A percentile compares a stretch with the other conserved stretches of the same genome.
phyloP scores from a whole-genome alignment of 2,797 vertebrate genomes.

The Loriculus beryllinus region DNA sequence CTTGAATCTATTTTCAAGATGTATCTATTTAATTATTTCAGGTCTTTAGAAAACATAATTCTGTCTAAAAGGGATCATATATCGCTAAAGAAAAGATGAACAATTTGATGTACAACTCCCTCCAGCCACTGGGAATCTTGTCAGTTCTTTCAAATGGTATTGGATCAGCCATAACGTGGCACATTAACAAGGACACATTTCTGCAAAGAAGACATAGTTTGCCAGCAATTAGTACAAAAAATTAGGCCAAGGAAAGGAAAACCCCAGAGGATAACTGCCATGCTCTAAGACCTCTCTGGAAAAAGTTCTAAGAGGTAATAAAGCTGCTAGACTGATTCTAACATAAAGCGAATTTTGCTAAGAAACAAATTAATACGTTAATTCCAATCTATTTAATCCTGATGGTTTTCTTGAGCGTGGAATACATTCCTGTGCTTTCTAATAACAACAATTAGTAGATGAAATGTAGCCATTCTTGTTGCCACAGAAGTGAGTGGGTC shows the following conservation, averaged over 20 bases:
- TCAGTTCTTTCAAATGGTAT: not conserved
- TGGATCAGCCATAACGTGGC: not conserved
- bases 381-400: not conserved
- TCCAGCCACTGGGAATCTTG: slow-evolving; percentile 2
- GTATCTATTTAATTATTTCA: slow-evolving; percentile 25
- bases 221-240: slow-evolving; percentile 33
- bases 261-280: slow-evolving; percentile 17
- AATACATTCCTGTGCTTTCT: not conserved
- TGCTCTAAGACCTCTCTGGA: not conserved
- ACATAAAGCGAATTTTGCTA: slow-evolving; percentile 9
- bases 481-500: not conserved
- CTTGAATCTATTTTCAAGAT: not conserved
- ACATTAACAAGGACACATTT: slow-evolving; percentile 32
- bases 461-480: not conserved
- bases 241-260: slow-evolving; percentile 40
- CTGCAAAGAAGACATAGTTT: slow-evolving; percentile 27
- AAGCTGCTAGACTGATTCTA: slow-evolving; percentile 10
- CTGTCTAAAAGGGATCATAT: not conserved
- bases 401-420: not conserved
- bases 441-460: not conserved
- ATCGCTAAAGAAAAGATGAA: slow-evolving; percentile 18
- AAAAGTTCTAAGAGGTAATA: slow-evolving; percentile 34
- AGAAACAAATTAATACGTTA: not conserved
- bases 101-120: not conserved
- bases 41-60: not conserved